A percentile compares a stretch with the other conserved stretches of the same genome.
Evolutionary conservation across 2,113 vertebrate species (phyloP).

Genomic region (Peromyscus californicus): DNA sequence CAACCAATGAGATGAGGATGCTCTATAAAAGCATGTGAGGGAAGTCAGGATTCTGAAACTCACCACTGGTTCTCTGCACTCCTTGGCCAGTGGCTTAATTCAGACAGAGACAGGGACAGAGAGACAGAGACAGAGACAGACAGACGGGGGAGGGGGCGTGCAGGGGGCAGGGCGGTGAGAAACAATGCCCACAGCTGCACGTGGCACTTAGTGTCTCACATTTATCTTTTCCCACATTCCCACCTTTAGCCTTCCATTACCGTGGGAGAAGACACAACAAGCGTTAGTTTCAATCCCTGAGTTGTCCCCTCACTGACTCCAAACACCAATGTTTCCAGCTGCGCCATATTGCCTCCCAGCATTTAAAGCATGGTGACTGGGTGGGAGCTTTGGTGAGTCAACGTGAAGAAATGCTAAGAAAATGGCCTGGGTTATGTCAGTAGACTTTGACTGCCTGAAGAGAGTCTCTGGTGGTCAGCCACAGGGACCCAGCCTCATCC

Average conservation of each 20-base stretch:
- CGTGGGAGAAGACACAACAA: background rate
- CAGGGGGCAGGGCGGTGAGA: too few relatives aligned
- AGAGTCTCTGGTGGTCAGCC: too few relatives aligned
- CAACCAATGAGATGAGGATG: background rate
- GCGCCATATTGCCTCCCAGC: background rate
- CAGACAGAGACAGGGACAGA: background rate
- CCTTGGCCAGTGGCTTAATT: background rate
- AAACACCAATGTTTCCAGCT: too few relatives aligned
- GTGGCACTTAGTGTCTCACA: fast-evolving
- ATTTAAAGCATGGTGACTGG: too few relatives aligned
- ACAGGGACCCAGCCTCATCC: background rate
- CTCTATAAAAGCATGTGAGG: background rate
- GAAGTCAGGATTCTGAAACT: background rate
- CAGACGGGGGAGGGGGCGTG: background rate
- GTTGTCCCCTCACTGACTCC: background rate
- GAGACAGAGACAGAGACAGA: background rate
- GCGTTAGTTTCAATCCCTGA: background rate
- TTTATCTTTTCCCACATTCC: fast-evolving
- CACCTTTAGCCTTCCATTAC: background rate
- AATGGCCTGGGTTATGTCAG: too few relatives aligned
- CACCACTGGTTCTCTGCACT: background rate
- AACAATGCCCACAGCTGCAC: background rate
- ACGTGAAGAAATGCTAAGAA: background rate
- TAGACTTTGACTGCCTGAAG: background rate
- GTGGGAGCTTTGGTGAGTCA: background rate